A percentile compares a stretch with the other conserved stretches of the same genome.
phyloP scores from a whole-genome alignment of 2,113 vertebrate genomes.

The Saccopteryx leptura region DNA sequence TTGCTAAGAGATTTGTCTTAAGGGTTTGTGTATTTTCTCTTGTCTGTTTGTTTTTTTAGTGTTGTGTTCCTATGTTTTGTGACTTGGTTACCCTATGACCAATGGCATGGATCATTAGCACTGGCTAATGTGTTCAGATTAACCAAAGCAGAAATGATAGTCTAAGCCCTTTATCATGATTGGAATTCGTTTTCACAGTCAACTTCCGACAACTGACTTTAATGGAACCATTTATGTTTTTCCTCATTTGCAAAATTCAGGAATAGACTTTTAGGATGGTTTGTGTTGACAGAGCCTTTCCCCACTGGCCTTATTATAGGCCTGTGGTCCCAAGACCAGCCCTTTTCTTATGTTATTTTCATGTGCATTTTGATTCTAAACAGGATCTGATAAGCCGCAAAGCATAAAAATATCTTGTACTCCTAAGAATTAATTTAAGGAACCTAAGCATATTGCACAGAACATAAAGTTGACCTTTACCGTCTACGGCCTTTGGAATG shows the following conservation, averaged over 20 bases:
- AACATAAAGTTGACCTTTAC: constrained; percentile 94
- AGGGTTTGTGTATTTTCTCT: background rate
- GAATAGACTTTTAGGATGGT: constrained; percentile 72
- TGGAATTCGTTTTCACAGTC: constrained; percentile 78
- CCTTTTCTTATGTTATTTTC: constrained; percentile 83
- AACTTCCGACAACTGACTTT: constrained; percentile 79
- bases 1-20: background rate
- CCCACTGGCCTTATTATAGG: constrained; percentile 78
- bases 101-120: background rate
- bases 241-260: constrained; percentile 77
- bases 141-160: constrained; percentile 84
- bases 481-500: constrained; percentile 88
- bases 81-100: background rate
- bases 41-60: background rate
- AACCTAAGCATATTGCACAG: constrained; percentile 93
- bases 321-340: constrained; percentile 82
- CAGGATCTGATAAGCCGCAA: constrained; percentile 87
- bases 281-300: constrained; percentile 63
- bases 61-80: background rate
- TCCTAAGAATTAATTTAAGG: constrained; percentile 90
- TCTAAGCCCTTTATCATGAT: constrained; percentile 75
- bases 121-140: constrained; percentile 71
- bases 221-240: constrained; percentile 75
- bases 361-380: constrained; percentile 85
- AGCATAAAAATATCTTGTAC: constrained; percentile 87